Evolutionary conservation across 2,113 vertebrate species (phyloP), one percentile per base, ranked within the genome.

Genomic region (Ictalurus furcatus): DNA sequence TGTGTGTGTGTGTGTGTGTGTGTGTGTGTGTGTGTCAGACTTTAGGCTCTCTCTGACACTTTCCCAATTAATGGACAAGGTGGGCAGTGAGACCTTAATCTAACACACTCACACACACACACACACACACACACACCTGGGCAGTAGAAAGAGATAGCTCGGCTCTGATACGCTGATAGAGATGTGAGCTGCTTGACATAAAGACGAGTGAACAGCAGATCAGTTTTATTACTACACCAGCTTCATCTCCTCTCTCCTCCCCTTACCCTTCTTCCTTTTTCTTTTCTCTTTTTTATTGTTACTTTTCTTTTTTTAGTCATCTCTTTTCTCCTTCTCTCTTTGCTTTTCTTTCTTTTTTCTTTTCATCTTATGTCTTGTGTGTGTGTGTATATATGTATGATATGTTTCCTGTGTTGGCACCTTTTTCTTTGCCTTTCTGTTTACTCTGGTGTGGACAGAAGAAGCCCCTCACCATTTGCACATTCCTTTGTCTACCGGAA

Each of bases 1-100:
- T 67, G 65, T 69, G 65, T 73, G 30, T 73, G 69, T 73, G 69
- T 73, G 71, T 74, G 69, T 73, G 69, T 34, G 63, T 65, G 63
- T 65, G 44, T 48, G 6, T 19, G 69, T 74, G 71, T 37, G 63
- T 67, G 63, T 65, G 0, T 48, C 1, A 6, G 69, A 13, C n/a
- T 71, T 34, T 34, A 34, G 4, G 69, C 16, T 19, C 16, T 34
- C 16, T 34, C 30, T 30, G 71, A 40, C 0, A 34, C 21, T 40
- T 23, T 76, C 1, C 8, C 73, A 76, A 44, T 76, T 76, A 76
- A 76, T 76, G 37, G 44, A 76, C 73, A 44, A 23, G 37, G 21
- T 40, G 37, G 17, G 6, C 71, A 40, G 34, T 74, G 19, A 74
- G 71, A 40, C 71, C 71, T 21, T 74, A 74, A 74, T 9, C 14